A percentile compares a stretch with the other conserved stretches of the same genome.
Conservation (phyloP, 2,797 vertebrate genomes). For the Heliangelus exortis region DNA sequence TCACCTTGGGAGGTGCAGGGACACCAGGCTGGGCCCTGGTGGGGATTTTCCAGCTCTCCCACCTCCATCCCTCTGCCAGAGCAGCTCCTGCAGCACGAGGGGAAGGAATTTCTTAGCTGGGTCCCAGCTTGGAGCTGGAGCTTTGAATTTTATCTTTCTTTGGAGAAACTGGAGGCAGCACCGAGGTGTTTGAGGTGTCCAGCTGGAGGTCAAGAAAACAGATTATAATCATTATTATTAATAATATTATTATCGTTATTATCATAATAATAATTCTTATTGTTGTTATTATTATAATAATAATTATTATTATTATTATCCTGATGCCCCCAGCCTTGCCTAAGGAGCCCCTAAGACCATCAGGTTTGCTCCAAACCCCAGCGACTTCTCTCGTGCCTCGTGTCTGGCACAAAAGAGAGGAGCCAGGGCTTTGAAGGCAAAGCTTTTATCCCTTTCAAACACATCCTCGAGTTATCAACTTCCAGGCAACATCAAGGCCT, state of each 20-base stretch:
- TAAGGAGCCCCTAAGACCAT: not conserved
- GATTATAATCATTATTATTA: too few relatives aligned
- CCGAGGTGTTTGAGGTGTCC: rapidly evolving
- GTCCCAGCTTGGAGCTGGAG: not conserved
- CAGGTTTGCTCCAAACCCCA: not conserved
- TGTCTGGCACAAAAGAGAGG: not conserved
- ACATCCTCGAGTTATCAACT: constrained; percentile 42
- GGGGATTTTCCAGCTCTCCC: not conserved
- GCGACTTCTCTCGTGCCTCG: not conserved
- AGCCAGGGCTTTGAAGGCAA: constrained; percentile 37
- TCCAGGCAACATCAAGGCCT: constrained; percentile 37
- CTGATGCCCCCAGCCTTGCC: not conserved
- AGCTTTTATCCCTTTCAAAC: constrained; percentile 48
- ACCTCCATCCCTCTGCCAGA: not conserved
- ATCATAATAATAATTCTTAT: not conserved
- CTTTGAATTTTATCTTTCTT: not conserved
- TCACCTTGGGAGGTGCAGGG: too few relatives aligned
- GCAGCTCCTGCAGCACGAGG: not conserved
- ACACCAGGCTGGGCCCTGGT: too few relatives aligned
- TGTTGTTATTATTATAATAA: not conserved
- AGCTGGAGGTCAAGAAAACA: not conserved
- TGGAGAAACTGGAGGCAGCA: not conserved
- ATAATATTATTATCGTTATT: too few relatives aligned
- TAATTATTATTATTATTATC: not conserved
- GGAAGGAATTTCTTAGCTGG: not conserved